phyloP scores from a whole-genome alignment of 2,888 invertebrate genomes.

The Coremacera marginata region DNA sequence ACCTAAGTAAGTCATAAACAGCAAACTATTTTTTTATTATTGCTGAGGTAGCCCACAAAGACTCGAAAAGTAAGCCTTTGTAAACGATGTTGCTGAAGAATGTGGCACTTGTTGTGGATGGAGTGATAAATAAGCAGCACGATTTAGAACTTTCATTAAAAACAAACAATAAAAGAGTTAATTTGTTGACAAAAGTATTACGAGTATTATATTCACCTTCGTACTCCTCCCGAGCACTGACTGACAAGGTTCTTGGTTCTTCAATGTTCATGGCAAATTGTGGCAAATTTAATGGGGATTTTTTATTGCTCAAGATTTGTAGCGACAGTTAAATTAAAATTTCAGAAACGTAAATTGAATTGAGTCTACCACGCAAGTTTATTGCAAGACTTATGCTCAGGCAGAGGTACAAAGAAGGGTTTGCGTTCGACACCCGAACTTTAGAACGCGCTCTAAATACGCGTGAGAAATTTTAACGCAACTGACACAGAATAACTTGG shows the following conservation, averaged over 20 bases:
- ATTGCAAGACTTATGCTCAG: background rate
- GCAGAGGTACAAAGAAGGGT: constrained; percentile 2
- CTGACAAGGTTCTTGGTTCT: background rate
- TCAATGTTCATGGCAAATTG: constrained; percentile 4
- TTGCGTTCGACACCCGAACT: constrained; percentile 21
- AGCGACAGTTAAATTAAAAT: constrained; percentile 59
- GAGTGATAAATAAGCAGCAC: constrained; percentile 33
- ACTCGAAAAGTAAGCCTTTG: background rate
- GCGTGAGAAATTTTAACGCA: constrained; percentile 62
- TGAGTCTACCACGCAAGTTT: constrained; percentile 22
- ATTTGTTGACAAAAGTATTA: constrained; percentile 32
- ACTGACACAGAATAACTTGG: background rate
- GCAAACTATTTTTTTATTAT: background rate
- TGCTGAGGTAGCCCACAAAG: constrained; percentile 4
- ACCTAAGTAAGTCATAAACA: background rate
- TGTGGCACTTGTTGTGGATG: constrained; percentile 14
- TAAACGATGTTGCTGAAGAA: background rate
- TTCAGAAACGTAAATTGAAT: constrained; percentile 63
- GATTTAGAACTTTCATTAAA: constrained; percentile 15
- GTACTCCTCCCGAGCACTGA: background rate
- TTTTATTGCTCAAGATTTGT: constrained; percentile 15
- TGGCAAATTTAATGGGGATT: constrained; percentile 27
- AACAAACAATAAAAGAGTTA: constrained; percentile 15
- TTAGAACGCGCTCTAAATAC: constrained; percentile 61
- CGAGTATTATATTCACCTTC: background rate